Conservation (phyloP, 2,797 vertebrate species). For the Anguilla obscura region DNA sequence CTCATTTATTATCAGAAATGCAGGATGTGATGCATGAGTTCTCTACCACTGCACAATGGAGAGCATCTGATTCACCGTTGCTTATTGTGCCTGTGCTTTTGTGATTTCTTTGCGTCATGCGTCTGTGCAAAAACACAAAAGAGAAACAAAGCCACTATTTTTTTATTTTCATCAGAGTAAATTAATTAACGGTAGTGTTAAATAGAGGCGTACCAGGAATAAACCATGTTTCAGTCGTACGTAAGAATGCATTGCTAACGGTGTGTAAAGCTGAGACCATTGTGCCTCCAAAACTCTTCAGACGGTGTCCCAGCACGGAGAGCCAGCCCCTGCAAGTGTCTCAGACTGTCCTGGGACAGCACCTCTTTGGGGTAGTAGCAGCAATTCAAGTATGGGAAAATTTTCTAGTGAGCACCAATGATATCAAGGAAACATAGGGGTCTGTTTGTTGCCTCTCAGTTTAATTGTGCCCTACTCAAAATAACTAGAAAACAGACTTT, state of each 20-base stretch:
- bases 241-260: background rate
- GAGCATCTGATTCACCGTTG: background rate
- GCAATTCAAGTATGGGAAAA: background rate
- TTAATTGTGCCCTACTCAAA: background rate
- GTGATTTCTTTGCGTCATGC: background rate
- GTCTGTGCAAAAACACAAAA: background rate
- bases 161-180: background rate
- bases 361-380: background rate
- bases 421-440: background rate
- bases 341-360: background rate
- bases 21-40: background rate
- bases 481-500: background rate
- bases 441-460: background rate
- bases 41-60: background rate
- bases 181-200: background rate
- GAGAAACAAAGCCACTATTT: background rate
- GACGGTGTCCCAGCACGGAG: background rate
- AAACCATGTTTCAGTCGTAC: background rate
- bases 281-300: background rate
- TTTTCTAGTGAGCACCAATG: background rate
- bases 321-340: background rate
- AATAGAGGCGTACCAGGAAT: background rate
- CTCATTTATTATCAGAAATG: constrained; percentile 18
- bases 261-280: background rate
- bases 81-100: background rate